phyloP scores from a whole-genome alignment of 2,888 invertebrate species.

The Listrodromus nycthemerus region DNA sequence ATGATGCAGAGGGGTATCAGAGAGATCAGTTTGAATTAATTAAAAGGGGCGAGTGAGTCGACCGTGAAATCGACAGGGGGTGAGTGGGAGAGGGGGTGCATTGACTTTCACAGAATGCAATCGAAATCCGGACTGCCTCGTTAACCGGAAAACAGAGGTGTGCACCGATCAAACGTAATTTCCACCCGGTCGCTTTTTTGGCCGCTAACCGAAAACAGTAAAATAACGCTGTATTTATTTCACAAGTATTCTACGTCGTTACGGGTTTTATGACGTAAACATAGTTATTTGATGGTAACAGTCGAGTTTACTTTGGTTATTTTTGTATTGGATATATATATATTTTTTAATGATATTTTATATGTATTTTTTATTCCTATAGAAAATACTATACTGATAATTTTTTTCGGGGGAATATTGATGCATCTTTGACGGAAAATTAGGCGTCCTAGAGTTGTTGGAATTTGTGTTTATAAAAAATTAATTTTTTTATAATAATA shows the following conservation, averaged over 20 bases:
- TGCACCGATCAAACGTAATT: conserved; percentile 24
- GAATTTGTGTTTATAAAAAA: too few species aligned
- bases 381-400: too few species aligned
- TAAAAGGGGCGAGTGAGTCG: conserved; percentile 25
- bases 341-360: too few species aligned
- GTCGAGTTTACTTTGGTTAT: too few species aligned
- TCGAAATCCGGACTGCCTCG: conserved; percentile 10
- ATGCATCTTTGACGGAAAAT: too few species aligned
- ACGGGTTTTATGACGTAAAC: neutral
- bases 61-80: conserved; percentile 1
- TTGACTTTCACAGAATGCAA: conserved; percentile 34
- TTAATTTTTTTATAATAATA: too few species aligned
- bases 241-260: neutral
- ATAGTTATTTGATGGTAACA: too few species aligned
- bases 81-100: neutral
- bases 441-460: too few species aligned
- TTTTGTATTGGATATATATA: too few species aligned
- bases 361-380: too few species aligned
- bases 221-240: conserved; percentile 2
- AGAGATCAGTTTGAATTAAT: conserved; percentile 39
- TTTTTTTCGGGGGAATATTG: too few species aligned
- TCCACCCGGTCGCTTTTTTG: neutral
- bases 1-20: neutral
- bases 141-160: conserved; percentile 6
- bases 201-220: neutral